A percentile compares a stretch with the other conserved stretches of the same genome.
These are phyloP conservation scores for Chionis minor DNA, from an alignment of 2,113 vertebrate genomes.

Conservation along the genomic window DNA sequence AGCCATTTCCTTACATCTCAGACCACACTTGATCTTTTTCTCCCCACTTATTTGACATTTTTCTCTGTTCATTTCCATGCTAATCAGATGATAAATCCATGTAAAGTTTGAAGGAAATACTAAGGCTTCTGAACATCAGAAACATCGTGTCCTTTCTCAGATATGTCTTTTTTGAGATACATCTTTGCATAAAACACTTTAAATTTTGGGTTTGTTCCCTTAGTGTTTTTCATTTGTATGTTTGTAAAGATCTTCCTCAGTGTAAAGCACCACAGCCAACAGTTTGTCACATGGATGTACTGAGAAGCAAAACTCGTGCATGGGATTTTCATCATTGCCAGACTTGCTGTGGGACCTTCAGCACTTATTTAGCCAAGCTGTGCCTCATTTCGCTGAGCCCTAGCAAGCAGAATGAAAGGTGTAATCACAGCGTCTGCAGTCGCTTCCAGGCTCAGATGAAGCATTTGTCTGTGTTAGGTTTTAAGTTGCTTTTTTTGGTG, in stretches of 20 bases:
- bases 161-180: neutral
- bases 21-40: neutral
- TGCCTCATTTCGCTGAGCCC: neutral
- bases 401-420: neutral
- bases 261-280: neutral
- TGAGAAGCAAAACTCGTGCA: neutral
- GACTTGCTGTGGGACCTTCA: neutral
- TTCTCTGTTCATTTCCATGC: neutral
- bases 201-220: neutral
- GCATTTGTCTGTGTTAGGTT: neutral
- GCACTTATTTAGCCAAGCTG: neutral
- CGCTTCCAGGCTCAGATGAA: neutral
- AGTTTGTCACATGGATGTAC: neutral
- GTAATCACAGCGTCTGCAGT: neutral
- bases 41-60: neutral
- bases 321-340: neutral
- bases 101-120: neutral
- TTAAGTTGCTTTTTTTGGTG: neutral
- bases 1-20: neutral
- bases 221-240: neutral
- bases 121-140: neutral
- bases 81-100: neutral
- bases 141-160: neutral
- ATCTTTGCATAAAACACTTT: neutral
- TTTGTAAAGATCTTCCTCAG: neutral